Conservation (phyloP, 2,888 invertebrate species). For the Acleris cristana region DNA sequence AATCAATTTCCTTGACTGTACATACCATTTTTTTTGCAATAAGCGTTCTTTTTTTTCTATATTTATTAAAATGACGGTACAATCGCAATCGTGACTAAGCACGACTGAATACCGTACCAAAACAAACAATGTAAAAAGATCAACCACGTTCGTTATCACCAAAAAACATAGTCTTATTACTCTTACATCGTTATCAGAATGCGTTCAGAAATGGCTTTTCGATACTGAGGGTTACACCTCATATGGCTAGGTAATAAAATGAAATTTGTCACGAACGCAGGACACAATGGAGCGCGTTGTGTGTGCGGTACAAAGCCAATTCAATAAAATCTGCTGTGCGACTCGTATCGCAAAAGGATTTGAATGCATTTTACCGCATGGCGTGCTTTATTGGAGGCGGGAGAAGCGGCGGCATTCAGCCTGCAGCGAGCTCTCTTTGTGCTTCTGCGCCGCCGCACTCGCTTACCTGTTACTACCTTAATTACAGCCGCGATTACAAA, state of each 20-base stretch:
- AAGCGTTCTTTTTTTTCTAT: no score
- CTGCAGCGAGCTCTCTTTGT: conserved; percentile 28
- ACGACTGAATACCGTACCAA: background rate
- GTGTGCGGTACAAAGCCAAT: conserved; percentile 68
- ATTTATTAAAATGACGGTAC: background rate
- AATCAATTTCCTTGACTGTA: no score
- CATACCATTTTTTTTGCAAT: no score
- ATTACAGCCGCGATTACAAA: conserved; percentile 47
- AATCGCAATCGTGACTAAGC: background rate
- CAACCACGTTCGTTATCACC: conserved; percentile 10
- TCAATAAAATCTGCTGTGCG: conserved; percentile 69
- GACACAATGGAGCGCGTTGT: conserved; percentile 63
- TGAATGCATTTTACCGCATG: conserved; percentile 72
- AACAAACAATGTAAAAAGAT: conserved; percentile 2
- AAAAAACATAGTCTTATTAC: background rate
- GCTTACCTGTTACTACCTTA: conserved; percentile 53
- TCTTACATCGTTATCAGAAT: conserved; percentile 37
- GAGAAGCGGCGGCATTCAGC: conserved; percentile 41
- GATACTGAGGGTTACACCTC: conserved; percentile 37
- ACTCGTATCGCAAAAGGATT: conserved; percentile 66
- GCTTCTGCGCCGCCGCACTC: conserved; percentile 28
- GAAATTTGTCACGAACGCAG: conserved; percentile 64
- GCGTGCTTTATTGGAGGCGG: conserved; percentile 49
- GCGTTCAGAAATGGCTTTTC: conserved; percentile 38
- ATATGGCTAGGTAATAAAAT: conserved; percentile 53